Conservation (phyloP, 2,113 vertebrate genomes). For the Xenopus laevis region DNA sequence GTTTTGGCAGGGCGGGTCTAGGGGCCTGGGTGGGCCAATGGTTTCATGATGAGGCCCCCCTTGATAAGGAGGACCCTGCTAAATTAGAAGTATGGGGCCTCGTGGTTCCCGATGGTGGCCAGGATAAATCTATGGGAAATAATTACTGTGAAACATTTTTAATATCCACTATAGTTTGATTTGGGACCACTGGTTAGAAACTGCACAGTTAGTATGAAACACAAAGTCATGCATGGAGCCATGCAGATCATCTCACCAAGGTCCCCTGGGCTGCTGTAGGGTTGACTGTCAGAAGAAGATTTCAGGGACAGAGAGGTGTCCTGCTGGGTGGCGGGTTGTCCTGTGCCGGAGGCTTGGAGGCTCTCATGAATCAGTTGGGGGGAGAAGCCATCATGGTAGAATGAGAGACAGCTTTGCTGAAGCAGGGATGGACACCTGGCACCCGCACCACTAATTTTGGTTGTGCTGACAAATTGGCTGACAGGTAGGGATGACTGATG, state of each 20-base stretch:
- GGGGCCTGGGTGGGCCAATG: too few species aligned
- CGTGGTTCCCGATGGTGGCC: too few species aligned
- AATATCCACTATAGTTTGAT: too few species aligned
- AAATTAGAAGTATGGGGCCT: too few species aligned
- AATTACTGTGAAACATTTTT: too few species aligned
- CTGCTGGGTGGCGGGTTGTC: background rate
- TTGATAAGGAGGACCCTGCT: too few species aligned
- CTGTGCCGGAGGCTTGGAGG: background rate
- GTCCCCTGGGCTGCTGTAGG: conserved; percentile 70
- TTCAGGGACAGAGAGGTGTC: conserved; percentile 47
- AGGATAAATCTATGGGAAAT: too few species aligned
- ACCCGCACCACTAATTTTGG: conserved; percentile 56
- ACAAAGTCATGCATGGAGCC: conserved; percentile 17
- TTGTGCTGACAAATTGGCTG: conserved; percentile 48
- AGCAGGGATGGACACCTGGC: conserved; percentile 60
- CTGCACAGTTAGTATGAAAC: background rate
- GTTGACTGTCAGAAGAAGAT: conserved; percentile 71
- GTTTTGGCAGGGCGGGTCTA: too few species aligned
- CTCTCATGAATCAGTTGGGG: background rate
- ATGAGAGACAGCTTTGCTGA: conserved; percentile 58
- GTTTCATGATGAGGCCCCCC: too few species aligned
- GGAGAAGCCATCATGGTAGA: conserved; percentile 48
- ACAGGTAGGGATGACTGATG: conserved; percentile 40
- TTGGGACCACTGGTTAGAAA: too few species aligned
- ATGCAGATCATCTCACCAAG: conserved; percentile 63